Base-by-base conservation (phyloP, 2,888 invertebrate genomes). In the Lydus trimaculatus region DNA sequence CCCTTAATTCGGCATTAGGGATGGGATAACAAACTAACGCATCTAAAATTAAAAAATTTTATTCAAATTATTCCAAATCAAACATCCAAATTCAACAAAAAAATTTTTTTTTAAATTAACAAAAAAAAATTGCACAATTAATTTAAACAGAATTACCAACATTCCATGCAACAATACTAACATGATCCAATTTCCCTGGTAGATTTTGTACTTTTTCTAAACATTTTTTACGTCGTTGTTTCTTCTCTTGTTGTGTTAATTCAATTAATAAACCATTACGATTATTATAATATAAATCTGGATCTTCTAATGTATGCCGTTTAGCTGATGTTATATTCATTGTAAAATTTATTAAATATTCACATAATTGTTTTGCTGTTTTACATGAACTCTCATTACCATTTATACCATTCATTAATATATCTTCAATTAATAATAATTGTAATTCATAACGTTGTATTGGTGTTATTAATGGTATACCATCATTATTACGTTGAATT, bases 111-210 rank as follows among this genome's bases (percentile, higher is more conserved):
- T 4, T 33, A 33, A 11, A 33, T 11, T 11, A 7, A 36, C 13
- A 36, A 36, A 36, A 36, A 33, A 36, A 36, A 36, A 36, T 15
- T 13, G 13, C 13, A 6, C 31, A 31, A 13, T 20, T 17, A 20
- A 48, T 20, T 52, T 8, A 20, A 52, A 9, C 6, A 20, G 8
- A 13, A 74, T 78, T 78, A 31, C 92, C 92, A 43, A 94, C 92
- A 73, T 91, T 91, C 81, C 91, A 94, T 1, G 95, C 95, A 61
- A 94, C 92, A 23, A 94, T 91, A 5, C 93, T 92, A 25, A 96
- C 96, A 84, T 96, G 96, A 84, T 96, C 96, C 74, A 96, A 85
- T 84, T 96, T 96, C 1, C 96, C 96, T 0, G 96, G 95, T 76
- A 96, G 90, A 59, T 86, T 86, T 43, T 84, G 82, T 77, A 93